Evolutionary conservation across 2,888 invertebrate species (phyloP), one percentile per base, ranked within the genome.

Genomic region (Pterobdella sp.): DNA sequence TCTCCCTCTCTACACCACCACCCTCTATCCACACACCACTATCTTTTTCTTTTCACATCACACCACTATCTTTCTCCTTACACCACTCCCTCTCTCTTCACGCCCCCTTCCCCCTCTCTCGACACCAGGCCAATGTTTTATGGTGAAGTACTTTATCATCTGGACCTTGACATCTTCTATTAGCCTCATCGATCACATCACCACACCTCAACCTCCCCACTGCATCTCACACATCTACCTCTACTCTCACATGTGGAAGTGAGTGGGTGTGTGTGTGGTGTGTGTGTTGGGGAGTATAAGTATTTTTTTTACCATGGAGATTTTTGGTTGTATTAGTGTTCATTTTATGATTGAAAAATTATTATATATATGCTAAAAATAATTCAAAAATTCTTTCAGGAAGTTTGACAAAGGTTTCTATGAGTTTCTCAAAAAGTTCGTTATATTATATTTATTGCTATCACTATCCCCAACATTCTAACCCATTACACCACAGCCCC

Each of bases 241-340:
- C 18, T 71, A 56, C 56, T 71, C 71, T 22, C 35, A 71, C 26
- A 71, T 71, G 60, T 71, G 71, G 71, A 71, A 63, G 71, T 71
- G 10, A 26, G 69, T 4, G 35, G 35, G 4, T 35, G 68, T 36
- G 37, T 18, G 60, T 42, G 42, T 42, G 42, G 7, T 7, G 42
- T 7, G 42, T 42, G 18, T 42, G 42, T 63, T 63, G 10, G 31
- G 26, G n/a, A 14, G 63, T 7, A 10, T 26, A 26, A n/a, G 7
- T 63, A n/a, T 29, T 29, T 26, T 7, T 63, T 7, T 31, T n/a
- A 32, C n/a, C 18, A 1, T 65, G 32, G 35, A 3, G 4, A 65
- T 32, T 34, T 34, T n/a, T 32, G 32, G 18, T 34, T 65, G 31
- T 65, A 32, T 34, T 0, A 7, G 2, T 31, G 29, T 65, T 29